Conservation (phyloP, 2,113 vertebrate species). For the Xerus inauris region DNA sequence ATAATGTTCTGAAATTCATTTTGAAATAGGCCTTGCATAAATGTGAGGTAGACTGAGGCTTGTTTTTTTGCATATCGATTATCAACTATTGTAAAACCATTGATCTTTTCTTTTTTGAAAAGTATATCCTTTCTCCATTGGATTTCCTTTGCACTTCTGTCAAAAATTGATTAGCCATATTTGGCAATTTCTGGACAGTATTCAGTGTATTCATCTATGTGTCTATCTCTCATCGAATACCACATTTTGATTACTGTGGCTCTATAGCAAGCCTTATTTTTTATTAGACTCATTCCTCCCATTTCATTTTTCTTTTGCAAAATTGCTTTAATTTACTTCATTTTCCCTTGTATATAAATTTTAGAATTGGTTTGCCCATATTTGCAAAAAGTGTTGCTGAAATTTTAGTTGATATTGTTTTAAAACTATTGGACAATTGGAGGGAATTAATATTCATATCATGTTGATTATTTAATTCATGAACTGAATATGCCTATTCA, state of each 20-base stretch:
- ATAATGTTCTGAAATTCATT: constrained; percentile 6
- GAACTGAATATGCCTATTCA: not conserved
- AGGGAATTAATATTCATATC: not conserved
- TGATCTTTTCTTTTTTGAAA: not conserved
- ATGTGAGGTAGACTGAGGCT: not conserved
- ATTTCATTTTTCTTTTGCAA: not conserved
- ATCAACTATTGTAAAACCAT: constrained; percentile 3
- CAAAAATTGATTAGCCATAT: constrained; percentile 10
- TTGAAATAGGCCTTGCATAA: not conserved
- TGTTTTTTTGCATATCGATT: not conserved
- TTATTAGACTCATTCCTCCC: not conserved
- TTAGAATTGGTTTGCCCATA: not conserved
- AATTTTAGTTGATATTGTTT: constrained; percentile 7
- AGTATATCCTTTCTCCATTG: not conserved
- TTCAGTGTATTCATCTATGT: not conserved
- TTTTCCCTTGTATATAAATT: not conserved
- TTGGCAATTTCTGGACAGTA: not conserved
- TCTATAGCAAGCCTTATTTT: not conserved
- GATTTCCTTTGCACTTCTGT: not conserved
- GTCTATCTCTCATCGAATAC: not conserved
- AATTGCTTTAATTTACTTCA: not conserved
- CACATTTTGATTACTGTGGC: not conserved
- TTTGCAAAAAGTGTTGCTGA: not conserved
- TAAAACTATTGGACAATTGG: not conserved
- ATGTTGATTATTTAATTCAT: not conserved